Evolutionary conservation across 2,797 vertebrate species (phyloP), one percentile per base, ranked within the genome.

Genomic region (Champsocephalus esox): DNA sequence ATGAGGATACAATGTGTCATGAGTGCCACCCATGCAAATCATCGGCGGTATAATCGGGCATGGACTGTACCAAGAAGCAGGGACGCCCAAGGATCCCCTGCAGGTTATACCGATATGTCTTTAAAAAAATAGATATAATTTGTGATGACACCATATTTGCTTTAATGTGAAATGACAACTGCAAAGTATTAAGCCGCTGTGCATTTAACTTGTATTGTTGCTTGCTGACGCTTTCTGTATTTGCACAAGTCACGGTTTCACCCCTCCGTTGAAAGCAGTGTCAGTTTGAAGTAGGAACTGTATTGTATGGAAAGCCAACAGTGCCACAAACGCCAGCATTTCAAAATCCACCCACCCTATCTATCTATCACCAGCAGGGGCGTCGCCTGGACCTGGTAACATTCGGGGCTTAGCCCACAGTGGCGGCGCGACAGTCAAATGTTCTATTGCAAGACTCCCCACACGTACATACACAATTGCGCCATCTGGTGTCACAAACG

Each of bases 1-100:
- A 28, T 3, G 24, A 28, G 24, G 24, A 28, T 70, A 78, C 81
- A 86, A 79, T 70, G 82, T 91, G 90, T 88, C 88, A 91, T 85
- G 77, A 89, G 86, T 84, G 65, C 81, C 81, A 73, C 80, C 87
- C 73, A 82, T 86, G 89, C 84, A 87, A 84, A 87, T 82, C 65
- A 88, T 61, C 71, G 80, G 83, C 84, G 71, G 85, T 78, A 85
- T 74, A 71, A 86, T 90, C 87, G 88, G 89, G 89, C 91, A 79
- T 84, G 89, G 93, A 89, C 86, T 24, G 83, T 88, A 93, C 93
- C 92, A 94, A 85, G 5, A 5, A 0, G 58, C 21, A 44, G 86
- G 70, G 70, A 5, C 0, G 16, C 16, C 0, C 14, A 66, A 38
- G 51, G 60, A 65, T 38, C 43, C 50, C 14, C 32, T 2, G 4